These are phyloP conservation scores for Callyntrura sp. DNA, from an alignment of 2,888 invertebrate genomes.

Conservation along the genomic window DNA sequence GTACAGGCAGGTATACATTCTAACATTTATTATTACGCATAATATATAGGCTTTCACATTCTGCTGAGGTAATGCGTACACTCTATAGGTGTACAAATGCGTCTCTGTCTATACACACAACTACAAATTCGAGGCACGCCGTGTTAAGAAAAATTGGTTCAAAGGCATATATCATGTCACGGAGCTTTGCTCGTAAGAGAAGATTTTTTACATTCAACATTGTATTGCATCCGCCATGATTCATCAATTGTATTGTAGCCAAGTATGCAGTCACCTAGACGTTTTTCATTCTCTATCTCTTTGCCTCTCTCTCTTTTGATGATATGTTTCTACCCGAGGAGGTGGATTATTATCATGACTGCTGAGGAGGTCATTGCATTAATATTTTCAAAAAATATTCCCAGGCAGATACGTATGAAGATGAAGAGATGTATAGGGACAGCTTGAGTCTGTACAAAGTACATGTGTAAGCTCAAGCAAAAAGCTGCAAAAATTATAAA, in stretches of 20 bases:
- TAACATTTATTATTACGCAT: slow-evolving; percentile 1
- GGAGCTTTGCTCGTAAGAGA: slow-evolving; percentile 31
- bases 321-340: slow-evolving; percentile 52
- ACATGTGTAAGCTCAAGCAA: neutral
- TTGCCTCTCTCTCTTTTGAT: slow-evolving; percentile 42
- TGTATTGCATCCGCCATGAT: neutral
- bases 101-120: no score
- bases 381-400: slow-evolving; percentile 14
- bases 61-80: neutral
- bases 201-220: slow-evolving; percentile 18
- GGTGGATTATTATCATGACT: slow-evolving; percentile 27
- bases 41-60: neutral
- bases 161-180: slow-evolving; percentile 65
- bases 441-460: neutral
- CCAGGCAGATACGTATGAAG: neutral
- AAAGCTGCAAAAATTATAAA: slow-evolving; percentile 41
- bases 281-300: slow-evolving; percentile 3
- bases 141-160: slow-evolving; percentile 55
- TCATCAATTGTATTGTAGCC: slow-evolving; percentile 10
- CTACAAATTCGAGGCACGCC: no score
- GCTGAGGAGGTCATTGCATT: slow-evolving; percentile 54
- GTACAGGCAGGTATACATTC: slow-evolving; percentile 33
- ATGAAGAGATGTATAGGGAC: neutral
- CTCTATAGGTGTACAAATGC: neutral
- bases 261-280: slow-evolving; percentile 15